A percentile compares a stretch with the other conserved stretches of the same genome.
Evolutionary conservation across 2,888 invertebrate genomes (phyloP).

Genomic region (Caenorhabditis sp.): DNA sequence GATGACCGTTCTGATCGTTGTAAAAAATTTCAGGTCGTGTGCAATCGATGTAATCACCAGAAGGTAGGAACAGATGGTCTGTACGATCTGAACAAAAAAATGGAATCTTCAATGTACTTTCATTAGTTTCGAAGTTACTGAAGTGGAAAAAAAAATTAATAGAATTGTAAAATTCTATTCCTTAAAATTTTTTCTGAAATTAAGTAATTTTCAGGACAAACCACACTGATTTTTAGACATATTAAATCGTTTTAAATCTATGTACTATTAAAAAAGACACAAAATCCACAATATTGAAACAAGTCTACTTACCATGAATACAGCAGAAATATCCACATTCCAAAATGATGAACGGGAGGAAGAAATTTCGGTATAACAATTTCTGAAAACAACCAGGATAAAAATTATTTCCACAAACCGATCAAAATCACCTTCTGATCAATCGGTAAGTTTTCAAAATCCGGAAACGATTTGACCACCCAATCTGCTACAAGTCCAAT

Average conservation of each 20-base stretch:
- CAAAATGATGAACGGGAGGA: conserved; percentile 47
- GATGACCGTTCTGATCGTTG: conserved; percentile 21
- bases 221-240: no score
- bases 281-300: no score
- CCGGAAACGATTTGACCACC: conserved; percentile 40
- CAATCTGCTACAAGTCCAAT: conserved; percentile 45
- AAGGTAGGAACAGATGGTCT: conserved; percentile 43
- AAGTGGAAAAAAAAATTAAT: no score
- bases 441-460: conserved; percentile 23
- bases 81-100: conserved; percentile 32
- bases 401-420: not conserved
- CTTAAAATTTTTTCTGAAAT: conserved; percentile 1
- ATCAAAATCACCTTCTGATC: conserved; percentile 39
- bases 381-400: conserved; percentile 28
- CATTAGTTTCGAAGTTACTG: no score
- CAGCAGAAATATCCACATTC: conserved; percentile 50
- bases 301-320: conserved; percentile 24
- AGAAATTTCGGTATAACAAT: conserved; percentile 43
- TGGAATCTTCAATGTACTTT: no score
- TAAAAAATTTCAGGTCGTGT: conserved; percentile 49
- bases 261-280: no score
- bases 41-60: conserved; percentile 49
- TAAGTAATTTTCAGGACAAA: not conserved
- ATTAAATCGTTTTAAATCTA: no score
- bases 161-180: no score